Conservation (phyloP, 2,888 invertebrate species). For the Sepioteuthis lessoniana region DNA sequence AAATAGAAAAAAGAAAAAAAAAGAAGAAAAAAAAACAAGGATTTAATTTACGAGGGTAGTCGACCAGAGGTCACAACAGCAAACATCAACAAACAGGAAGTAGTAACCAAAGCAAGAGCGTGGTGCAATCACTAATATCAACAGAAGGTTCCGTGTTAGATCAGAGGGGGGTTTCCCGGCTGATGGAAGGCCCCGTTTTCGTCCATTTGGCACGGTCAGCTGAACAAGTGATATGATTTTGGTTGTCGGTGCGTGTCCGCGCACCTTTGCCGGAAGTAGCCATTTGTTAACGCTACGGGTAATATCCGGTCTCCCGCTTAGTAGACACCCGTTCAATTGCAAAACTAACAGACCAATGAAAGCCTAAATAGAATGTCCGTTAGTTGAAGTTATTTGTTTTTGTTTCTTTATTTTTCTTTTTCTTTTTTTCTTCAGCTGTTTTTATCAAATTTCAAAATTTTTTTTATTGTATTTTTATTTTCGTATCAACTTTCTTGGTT, state of each 20-base stretch:
- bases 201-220: conserved; percentile 33
- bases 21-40: not conserved
- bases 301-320: not conserved
- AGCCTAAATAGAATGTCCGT: conserved; percentile 20
- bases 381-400: not conserved
- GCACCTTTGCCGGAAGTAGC: not conserved
- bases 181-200: not conserved
- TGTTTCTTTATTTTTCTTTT: not conserved
- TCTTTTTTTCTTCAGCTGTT: not conserved
- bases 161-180: not conserved
- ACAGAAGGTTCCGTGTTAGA: not conserved
- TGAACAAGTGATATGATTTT: not conserved
- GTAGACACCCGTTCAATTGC: not conserved
- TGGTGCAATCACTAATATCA: not conserved
- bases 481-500: not conserved
- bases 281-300: conserved; percentile 14
- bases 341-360: not conserved
- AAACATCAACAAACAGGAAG: not conserved
- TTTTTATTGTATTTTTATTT: not conserved
- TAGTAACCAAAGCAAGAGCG: not conserved
- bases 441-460: not conserved
- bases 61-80: not conserved
- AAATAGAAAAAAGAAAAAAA: not conserved
- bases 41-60: not conserved
- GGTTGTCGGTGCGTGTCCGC: not conserved